Evolutionary conservation across 2,797 vertebrate genomes (phyloP), one percentile per base, ranked within the genome.

Genomic region (Podarcis siculus): DNA sequence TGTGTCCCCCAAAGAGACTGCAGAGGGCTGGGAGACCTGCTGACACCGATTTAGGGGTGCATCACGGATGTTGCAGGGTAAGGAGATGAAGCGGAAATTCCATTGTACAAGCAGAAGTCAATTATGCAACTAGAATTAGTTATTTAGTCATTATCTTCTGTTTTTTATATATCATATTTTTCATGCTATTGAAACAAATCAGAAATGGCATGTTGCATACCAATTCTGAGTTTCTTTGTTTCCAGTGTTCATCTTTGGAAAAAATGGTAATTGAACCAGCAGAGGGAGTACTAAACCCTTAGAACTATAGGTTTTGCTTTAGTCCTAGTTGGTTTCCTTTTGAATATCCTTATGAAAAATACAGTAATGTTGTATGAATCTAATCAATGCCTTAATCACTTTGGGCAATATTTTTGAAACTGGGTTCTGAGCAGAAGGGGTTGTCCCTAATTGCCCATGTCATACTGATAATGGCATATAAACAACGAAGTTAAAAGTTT

Each of bases 241-340:
- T 12, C 32, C n/a, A 21, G 1, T 69, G 13, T 39, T 21, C 7
- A 45, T 5, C 25, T 64, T 73, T 23, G 25, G 3, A 19, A 21
- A 42, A 78, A 4, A 42, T n/a, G 58, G 5, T 13, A 79, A n/a
- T 35, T 32, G 25, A 88, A 64, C 82, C 87, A 88, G 76, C 76
- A 88, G 87, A 84, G 73, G 87, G 87, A 79, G 75, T 32, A n/a
- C 61, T 58, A 79, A 39, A 6, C 25, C 25, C 32, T 78, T 58
- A 80, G 8, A 37, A 39, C 21, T 39, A 27, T 13, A 79, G 45
- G n/a, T 32, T 78, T 84, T 79, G 32, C 42, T 71, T 78, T 37
- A 61, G 67, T 25, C 15, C 32, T 79, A 7, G 25, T 81, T 61
- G 5, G 5, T 55, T 35, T 81, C 27, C 5, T 7, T 55, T 35